Base-by-base conservation (phyloP, 2,113 vertebrate genomes). In the Amia ocellicauda region DNA sequence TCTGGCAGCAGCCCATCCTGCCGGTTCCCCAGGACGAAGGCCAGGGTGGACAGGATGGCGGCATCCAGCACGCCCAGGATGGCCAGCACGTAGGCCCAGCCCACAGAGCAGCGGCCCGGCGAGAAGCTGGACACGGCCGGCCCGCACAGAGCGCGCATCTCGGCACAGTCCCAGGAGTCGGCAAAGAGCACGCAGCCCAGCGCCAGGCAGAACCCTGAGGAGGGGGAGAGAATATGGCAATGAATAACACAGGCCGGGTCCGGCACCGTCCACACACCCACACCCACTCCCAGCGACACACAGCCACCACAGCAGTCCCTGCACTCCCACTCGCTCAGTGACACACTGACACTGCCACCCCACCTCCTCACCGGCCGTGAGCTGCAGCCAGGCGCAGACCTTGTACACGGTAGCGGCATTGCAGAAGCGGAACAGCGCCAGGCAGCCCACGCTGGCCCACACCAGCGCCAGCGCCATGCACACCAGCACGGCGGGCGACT, bases 71-170 rank as follows among this genome's bases (percentile, higher is more conserved):
- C 81, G 0, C 90, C 91, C 63, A 93, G 78, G 23, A 93, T 64
- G 69, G 91, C 91, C 43, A 93, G 74, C n/a, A 89, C 78, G 63
- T 86, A 92, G 31, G 88, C 89, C 91, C 91, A 92, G 81, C 91
- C 89, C 23, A 93, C 75, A 0, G 86, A 81, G 62, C 91, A 93
- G 72, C 83, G 82, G 2, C 91, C 91, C 10, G 85, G 76, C 17
- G 89, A 83, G 77, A 92, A 92, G 53, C 90, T 91, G 57, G 83
- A 69, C 20, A 89, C 91, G 19, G 74, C 73, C 27, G 89, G 81
- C 23, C 89, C 90, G 47, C 91, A 93, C 9, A 92, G 77, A 5
- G 80, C 71, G 14, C 84, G 79, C 83, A 92, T 91, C 67, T 89
- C 88, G 0, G 85, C 83, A 66, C 86, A 84, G 26, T 89, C 90